Base-by-base conservation (phyloP, 1,140 invertebrate species). In the Chelonus insularis region DNA sequence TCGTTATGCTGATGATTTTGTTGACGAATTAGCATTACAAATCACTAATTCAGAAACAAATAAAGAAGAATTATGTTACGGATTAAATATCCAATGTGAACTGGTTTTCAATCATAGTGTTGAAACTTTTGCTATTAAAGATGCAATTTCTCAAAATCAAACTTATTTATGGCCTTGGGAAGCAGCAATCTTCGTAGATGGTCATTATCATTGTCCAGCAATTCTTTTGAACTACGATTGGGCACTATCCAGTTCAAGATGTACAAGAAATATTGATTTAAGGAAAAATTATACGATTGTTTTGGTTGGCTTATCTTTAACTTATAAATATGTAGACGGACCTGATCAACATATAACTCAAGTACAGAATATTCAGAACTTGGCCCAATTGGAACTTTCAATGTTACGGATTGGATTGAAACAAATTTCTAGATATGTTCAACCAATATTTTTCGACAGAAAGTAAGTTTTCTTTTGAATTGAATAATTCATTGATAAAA, bases 281-380 rank as follows among this genome's bases (percentile, higher is more conserved):
- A 64, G 78, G 4, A 69, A 72, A 12, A 82, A 88, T 62, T 88
- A 87, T 62, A 82, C 89, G 7, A 80, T 83, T 11, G 89, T 85
- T 0, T 61, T 91, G 2, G 69, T 92, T 43, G 92, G 92, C n/a
- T 75, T 85, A 43, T 80, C 86, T 34, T 77, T 82, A 62, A 72
- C 82, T 45, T 74, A 88, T 67, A 72, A 80, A 3, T 69, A 81
- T 54, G 79, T 86, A 6, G 77, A 82, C 36, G 86, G 89, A 32
- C 86, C 87, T 3, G 84, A 89, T 70, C 90, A 93, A 72, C 87
- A 91, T 80, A 80, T 86, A 1, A 77, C 82, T 34, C 70, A 77
- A 12, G 77, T 91, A 0, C 81, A 86, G 59, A 77, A 82, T 14
- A 78, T 83, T 3, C 84, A 82, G 41, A 59, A 73, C 0, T 69